Evolutionary conservation across 2,113 vertebrate genomes (phyloP).

Genomic region (Ammodytes marinus): DNA sequence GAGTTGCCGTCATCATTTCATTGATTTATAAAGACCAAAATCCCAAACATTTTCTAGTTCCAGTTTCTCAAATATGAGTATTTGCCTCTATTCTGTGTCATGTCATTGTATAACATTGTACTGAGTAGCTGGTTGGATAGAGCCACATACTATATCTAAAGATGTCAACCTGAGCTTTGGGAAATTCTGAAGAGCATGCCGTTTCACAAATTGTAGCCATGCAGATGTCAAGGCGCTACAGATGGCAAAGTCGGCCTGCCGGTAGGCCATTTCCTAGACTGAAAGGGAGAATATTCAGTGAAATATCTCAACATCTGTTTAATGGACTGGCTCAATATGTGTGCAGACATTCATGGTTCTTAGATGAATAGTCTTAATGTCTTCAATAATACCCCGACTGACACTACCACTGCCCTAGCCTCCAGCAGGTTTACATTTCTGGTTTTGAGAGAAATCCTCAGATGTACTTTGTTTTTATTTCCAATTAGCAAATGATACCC

Average conservation of each 20-base stretch:
- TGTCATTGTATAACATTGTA: too few species aligned
- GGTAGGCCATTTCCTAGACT: not conserved
- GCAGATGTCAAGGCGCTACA: too few species aligned
- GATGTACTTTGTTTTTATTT: not conserved
- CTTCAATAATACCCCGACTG: not conserved
- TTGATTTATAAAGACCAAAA: not conserved
- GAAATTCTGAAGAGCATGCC: not conserved
- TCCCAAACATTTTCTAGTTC: not conserved
- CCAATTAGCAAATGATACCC: not conserved
- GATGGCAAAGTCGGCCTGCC: not conserved
- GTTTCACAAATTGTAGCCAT: not conserved
- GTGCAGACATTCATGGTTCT: not conserved
- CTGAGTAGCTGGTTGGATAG: too few species aligned
- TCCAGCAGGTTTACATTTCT: not conserved
- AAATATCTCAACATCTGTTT: slow-evolving; percentile 12
- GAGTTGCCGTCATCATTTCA: not conserved
- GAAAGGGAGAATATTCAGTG: not conserved
- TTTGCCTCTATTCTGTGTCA: not conserved
- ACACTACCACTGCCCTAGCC: not conserved
- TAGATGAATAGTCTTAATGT: not conserved
- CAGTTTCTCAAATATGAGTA: too few species aligned
- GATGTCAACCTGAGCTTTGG: not conserved
- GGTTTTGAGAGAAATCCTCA: not conserved
- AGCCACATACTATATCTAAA: too few species aligned
- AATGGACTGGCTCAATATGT: not conserved